Evolutionary conservation across 2,113 vertebrate species (phyloP), one percentile per base, ranked within the genome.

Genomic region (Acanthisitta chloris): DNA sequence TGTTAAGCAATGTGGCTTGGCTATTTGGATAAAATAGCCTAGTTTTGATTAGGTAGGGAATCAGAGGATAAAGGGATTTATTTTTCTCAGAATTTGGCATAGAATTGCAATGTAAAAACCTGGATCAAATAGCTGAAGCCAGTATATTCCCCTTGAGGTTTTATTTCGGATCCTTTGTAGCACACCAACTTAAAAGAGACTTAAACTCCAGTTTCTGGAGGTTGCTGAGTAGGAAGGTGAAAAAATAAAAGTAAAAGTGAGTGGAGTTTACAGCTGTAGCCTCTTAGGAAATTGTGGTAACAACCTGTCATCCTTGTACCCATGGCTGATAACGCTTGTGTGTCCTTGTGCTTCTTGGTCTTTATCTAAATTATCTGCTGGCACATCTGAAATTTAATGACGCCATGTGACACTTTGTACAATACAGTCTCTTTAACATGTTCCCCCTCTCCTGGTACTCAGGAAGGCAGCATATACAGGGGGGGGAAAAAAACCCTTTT

Each of bases 1-100:
- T 67, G 4, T 86, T 87, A 96, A 94, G 92, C 49, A 74, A 4
- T 0, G 0, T 12, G 55, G 14, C 38, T 96, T 91, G 57, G 54
- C 91, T 90, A 55, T 95, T 76, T 91, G 77, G 23, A 11, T 77
- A 69, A 88, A 88, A 73, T 10, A 55, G 61, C 46, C 73, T 94
- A 28, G 49, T 81, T 96, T 81, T 92, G 91, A 95, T 95, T 81
- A 95, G 89, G 82, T 66, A n/a, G n/a, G 79, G 73, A 97, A 88
- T 93, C 2, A 0, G 43, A 93, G 54, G 80, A 93, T 88, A 38
- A 54, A 77, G 59, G 43, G 49, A 45, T 58, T 83, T 97, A 55
- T 72, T 86, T 57, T 79, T 57, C 91, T 94, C 82, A 66, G 40
- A 92, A 76, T 2, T 49, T 61, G 57, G 43, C n/a, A 58, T 9